Evolutionary conservation across 2,113 vertebrate species (phyloP), one percentile per base, ranked within the genome.

Genomic region (Cynocephalus volans): DNA sequence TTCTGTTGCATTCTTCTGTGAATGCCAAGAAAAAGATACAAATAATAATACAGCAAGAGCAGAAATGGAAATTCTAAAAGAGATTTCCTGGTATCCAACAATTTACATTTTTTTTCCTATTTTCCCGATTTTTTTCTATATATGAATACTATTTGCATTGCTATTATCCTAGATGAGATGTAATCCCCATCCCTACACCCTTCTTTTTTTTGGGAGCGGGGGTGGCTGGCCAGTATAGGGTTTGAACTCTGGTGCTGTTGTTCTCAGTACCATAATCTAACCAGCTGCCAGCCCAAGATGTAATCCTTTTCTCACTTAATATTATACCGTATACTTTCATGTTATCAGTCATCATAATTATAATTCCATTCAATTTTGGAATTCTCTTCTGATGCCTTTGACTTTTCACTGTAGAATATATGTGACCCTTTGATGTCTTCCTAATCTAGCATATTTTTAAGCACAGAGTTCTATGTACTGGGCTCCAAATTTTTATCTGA

Each of bases 1-100:
- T 95, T 88, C 14, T 23, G 4, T 41, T 75, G 58, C 80, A 79
- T 69, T 15, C 21, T 80, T 95, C 89, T 92, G 33, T 84, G 70
- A n/a, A 69, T 41, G 24, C 67, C 93, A 60, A 84, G 48, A 82
- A 96, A 91, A 90, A 64, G 19, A 65, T 15, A 23, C 26, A 56
- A 93, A 73, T 7, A 72, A 67, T 60, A 72, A 41, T 48, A 48
- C 7, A 70, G 24, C 15, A 80, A 18, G 8, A 88, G 2, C 26
- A 92, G 21, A 92, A 52, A 52, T 11, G 45, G 75, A 87, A 76
- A 64, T 56, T 60, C 31, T 60, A 8, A 73, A 77, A 56, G 54
- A 2, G 17, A 8, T 1, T 18, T 9, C 19, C 7, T 19, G 26
- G 12, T 83, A 31, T 1, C 10, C 28, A 80, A 23, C 1, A 69